These are phyloP conservation scores for Stichopus horrens DNA, from an alignment of 53 echinoderm and acorn worm genomes.

Conservation along the genomic window DNA sequence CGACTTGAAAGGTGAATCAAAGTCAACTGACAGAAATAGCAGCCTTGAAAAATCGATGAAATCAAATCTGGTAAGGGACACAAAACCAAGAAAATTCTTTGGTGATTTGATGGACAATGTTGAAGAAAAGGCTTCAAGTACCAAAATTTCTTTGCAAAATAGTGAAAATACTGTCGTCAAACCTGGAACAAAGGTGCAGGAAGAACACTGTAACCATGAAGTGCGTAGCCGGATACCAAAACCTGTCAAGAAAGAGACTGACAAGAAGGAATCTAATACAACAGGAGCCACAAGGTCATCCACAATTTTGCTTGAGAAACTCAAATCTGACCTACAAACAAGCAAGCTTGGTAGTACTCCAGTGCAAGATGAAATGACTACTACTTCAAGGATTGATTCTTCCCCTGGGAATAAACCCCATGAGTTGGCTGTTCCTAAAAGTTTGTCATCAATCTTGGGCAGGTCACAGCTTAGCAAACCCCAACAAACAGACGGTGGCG, in stretches of 20 bases:
- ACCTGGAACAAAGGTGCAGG: background rate
- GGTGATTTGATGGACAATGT: background rate
- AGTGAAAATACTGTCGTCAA: background rate
- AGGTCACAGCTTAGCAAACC: conserved; percentile 1
- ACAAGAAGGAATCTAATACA: background rate
- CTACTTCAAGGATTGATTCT: background rate
- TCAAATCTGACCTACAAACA: conserved; percentile 24
- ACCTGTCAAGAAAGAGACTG: background rate
- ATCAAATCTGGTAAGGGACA: background rate
- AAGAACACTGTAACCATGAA: background rate
- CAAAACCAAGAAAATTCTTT: conserved; percentile 22
- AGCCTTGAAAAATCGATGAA: background rate
- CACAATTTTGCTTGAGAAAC: conserved; percentile 8
- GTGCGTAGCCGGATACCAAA: no score
- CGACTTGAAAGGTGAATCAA: background rate
- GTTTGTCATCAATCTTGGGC: conserved; percentile 17
- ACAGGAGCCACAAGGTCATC: background rate
- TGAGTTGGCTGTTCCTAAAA: conserved; percentile 34
- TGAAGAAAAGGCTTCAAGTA: background rate
- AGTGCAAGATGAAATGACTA: background rate
- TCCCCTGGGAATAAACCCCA: conserved; percentile 8
- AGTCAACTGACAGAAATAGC: background rate
- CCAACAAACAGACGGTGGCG: background rate
- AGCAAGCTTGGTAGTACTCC: background rate
- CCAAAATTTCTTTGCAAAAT: background rate